Base-by-base conservation (phyloP, 2,113 vertebrate genomes). In the Phycodurus eques region DNA sequence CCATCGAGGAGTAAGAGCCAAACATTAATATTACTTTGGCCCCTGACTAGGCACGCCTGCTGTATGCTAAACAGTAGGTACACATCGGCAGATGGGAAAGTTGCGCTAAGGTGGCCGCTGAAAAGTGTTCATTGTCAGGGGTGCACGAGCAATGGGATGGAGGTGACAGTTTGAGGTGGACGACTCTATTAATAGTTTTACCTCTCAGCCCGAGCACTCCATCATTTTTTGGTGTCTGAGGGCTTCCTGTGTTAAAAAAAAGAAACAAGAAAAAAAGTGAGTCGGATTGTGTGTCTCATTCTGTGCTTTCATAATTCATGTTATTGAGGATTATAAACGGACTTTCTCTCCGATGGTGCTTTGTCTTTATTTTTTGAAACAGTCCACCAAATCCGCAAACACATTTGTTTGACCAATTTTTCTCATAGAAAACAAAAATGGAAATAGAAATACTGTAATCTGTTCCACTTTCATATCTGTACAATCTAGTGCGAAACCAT, bases 91-190 rank as follows among this genome's bases (percentile, higher is more conserved):
- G 81, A 85, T 88, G 85, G 12, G 78, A 67, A 42, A 68, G 87
- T 87, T 83, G 80, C 79, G 71, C 79, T 87, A 39, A 39, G 42
- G 63, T 44, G 63, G 5, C 83, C 82, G 84, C 74, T 57, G 68
- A 70, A 83, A 88, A 87, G 89, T 86, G 87, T 80, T 85, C 74
- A 74, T 85, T 85, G 82, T 74, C 57, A 4, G 78, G 87, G 84
- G 88, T 74, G 80, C 78, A 61, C 75, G 80, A 86, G 87, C 76
- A 71, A 82, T 15, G 9, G 82, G 89, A 92, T 91, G 87, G 85
- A 80, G 20, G 80, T 94, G 93, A 94, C 93, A 94, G 91, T 93
- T 93, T 92, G 85, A 92, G 93, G 93, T 93, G 91, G 91, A 90
- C 86, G 79, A 90, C 87, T 92, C 92, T 93, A 93, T 93, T 93